A percentile compares a stretch with the other conserved stretches of the same genome.
These are phyloP conservation scores for Trissoscelio sp. DNA, from an alignment of 2,888 invertebrate genomes.

Conservation along the genomic window DNA sequence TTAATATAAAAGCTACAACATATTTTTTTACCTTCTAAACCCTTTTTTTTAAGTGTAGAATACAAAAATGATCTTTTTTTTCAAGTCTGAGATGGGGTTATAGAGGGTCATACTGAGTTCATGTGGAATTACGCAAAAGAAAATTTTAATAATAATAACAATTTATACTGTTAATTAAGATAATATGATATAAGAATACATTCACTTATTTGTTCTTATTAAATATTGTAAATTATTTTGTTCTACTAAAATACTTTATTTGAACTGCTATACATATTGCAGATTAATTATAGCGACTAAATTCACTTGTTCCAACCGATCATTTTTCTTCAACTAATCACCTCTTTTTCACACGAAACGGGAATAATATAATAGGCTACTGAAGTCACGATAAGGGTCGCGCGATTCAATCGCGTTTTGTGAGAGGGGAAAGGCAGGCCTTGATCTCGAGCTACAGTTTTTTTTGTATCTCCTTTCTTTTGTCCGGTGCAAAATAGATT, in stretches of 20 bases:
- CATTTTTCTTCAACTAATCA: conserved; percentile 47
- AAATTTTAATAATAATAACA: too few species aligned
- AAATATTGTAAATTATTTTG: neutral
- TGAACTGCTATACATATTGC: neutral
- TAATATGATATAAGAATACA: neutral
- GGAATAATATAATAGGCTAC: conserved; percentile 53
- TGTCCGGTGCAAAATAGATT: conserved; percentile 40
- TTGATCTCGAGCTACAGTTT: conserved; percentile 55
- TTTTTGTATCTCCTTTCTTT: conserved; percentile 56
- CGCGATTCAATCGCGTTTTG: conserved; percentile 54
- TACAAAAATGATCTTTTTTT: too few species aligned
- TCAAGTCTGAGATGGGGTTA: too few species aligned
- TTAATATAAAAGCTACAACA: too few species aligned
- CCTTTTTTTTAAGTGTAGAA: too few species aligned
- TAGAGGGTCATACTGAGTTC: too few species aligned
- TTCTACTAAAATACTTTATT: neutral
- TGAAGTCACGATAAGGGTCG: conserved; percentile 57
- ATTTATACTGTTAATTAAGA: too few species aligned
- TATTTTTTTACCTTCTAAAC: too few species aligned
- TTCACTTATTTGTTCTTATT: neutral
- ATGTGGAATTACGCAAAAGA: too few species aligned
- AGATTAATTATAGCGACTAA: conserved; percentile 34
- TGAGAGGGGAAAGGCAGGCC: conserved; percentile 65
- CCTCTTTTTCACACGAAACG: conserved; percentile 34
- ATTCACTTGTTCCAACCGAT: conserved; percentile 13